phyloP scores from a whole-genome alignment of 2,797 vertebrate genomes.

The Rhabdophis nuchalis region DNA sequence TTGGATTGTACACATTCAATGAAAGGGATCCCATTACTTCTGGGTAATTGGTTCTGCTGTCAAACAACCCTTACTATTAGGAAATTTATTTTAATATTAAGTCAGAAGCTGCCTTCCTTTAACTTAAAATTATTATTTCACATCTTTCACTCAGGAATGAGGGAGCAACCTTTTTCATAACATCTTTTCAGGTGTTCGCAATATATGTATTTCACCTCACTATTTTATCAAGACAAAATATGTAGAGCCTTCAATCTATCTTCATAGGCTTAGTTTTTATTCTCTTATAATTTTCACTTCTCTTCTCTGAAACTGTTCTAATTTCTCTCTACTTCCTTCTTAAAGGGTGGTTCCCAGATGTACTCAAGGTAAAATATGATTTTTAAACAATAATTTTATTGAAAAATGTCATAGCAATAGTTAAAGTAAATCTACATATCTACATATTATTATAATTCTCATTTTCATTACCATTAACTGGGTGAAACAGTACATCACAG shows the following conservation, averaged over 20 bases:
- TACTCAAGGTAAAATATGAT: neutral
- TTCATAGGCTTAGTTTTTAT: neutral
- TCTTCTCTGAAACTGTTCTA: neutral
- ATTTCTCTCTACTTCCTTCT: neutral
- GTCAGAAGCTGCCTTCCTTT: neutral
- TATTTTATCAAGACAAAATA: neutral
- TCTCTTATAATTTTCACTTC: neutral
- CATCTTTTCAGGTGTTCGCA: neutral
- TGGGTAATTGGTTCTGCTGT: neutral
- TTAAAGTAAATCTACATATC: too few species aligned
- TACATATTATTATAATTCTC: too few species aligned
- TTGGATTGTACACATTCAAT: neutral
- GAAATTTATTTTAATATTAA: neutral
- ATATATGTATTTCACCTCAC: neutral
- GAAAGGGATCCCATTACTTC: neutral
- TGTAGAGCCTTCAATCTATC: neutral
- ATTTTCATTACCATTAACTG: too few species aligned
- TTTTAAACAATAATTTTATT: neutral
- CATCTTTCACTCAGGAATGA: neutral
- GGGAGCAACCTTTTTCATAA: neutral
- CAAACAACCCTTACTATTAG: neutral
- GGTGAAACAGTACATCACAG: too few species aligned
- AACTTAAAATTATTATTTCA: neutral
- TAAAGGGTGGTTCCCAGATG: neutral
- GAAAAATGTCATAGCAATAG: too few species aligned